Base-by-base conservation (phyloP, 1,140 invertebrate species). In the Bombus consobrinus region DNA sequence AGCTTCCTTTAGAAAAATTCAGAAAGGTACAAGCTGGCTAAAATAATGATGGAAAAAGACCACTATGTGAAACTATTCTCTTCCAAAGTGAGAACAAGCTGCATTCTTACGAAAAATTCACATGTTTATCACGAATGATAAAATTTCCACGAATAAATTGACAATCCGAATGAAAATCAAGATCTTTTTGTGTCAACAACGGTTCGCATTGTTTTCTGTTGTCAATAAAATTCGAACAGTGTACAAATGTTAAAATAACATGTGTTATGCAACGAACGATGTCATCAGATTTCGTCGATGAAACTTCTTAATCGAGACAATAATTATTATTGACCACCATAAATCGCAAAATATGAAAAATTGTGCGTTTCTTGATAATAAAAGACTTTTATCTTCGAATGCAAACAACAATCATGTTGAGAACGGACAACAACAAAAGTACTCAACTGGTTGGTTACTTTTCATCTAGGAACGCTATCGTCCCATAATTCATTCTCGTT, bases 401-500 rank as follows among this genome's bases (percentile, higher is more conserved):
- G 28, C 39, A 6, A 32, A 25, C 8, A 66, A 66, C 15, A 13
- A 66, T 3, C 10, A 34, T 3, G 22, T 5, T 28, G n/a, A 22
- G 72, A 74, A 28, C 32, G 71, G 32, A 34, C 15, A 62, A 28
- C 39, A 47, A 57, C 22, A 34, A 34, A 34, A 81, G 37, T 39
- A 47, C 15, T 53, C 47, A 53, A 53, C 13, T 28, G 34, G 25
- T 25, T 76, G 53, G 25, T 76, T 43, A 81, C 34, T 57, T 74
- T 75, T 28, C 39, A 59, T 12, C 12, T 13, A 3, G 22, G 12
- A 12, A 32, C 57, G 71, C 15, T 39, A 57, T 57, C 43, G 18
- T 22, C 39, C 69, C 34, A 64, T 75, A 66, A 75, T 82, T 62
- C 81, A 75, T 82, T 82, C 59, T 18, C 39, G n/a, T 75, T 47